Evolutionary conservation across 2,888 invertebrate species (phyloP).

Genomic region (Epinotia demarniana): DNA sequence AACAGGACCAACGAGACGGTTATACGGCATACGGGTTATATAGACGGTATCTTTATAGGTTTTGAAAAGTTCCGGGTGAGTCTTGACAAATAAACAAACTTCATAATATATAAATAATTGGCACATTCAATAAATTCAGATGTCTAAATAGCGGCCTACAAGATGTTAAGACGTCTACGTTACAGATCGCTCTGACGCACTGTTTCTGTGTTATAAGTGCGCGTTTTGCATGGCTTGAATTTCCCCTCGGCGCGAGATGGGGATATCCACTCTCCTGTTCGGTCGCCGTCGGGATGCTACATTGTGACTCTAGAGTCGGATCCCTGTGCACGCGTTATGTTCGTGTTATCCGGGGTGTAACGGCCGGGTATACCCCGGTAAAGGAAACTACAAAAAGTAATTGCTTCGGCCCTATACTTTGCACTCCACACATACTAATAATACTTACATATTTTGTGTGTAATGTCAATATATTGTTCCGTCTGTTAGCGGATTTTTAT

Average conservation of each 20-base stretch:
- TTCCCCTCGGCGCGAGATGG: not conserved
- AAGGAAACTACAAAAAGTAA: conserved; percentile 26
- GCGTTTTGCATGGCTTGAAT: not conserved
- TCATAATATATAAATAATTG: no score
- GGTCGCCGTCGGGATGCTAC: not conserved
- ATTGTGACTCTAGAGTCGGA: not conserved
- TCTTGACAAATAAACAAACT: no score
- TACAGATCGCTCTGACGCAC: not conserved
- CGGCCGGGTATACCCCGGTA: not conserved
- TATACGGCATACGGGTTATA: no score
- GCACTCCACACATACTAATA: not conserved
- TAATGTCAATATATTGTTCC: no score
- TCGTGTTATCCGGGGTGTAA: conserved; percentile 1
- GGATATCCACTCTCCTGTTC: not conserved
- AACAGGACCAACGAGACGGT: no score
- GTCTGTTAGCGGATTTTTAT: no score
- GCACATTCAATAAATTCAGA: no score
- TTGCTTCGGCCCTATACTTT: not conserved
- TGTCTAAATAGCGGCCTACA: no score
- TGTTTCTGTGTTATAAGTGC: not conserved
- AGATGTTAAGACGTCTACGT: not conserved
- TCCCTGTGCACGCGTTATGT: not conserved
- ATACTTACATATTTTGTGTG: not conserved
- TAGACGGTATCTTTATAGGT: no score
- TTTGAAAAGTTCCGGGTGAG: no score